phyloP scores from a whole-genome alignment of 1,140 invertebrate genomes.

The Hylaeus volcanicus region DNA sequence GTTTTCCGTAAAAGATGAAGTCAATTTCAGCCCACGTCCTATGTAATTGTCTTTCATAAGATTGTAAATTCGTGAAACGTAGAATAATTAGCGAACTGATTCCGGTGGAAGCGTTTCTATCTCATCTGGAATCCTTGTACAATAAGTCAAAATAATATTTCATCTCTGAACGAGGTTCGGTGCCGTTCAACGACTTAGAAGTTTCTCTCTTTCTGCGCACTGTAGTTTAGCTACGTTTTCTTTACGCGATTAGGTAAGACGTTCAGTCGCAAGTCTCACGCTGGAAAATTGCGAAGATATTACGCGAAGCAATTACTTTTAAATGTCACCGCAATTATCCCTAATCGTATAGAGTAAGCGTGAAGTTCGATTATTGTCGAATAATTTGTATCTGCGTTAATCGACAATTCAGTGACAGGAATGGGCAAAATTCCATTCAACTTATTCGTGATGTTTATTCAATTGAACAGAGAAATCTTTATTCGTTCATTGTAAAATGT shows the following conservation, averaged over 20 bases:
- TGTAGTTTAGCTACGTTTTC: neutral
- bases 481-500: too few species aligned
- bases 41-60: constrained; percentile 11
- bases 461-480: too few species aligned
- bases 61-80: neutral
- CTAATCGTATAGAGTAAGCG: neutral
- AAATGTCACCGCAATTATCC: neutral
- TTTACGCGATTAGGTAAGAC: neutral
- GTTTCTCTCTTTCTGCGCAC: neutral
- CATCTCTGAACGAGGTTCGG: too few species aligned
- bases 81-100: constrained; percentile 51
- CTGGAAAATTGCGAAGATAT: neutral
- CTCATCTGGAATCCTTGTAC: constrained; percentile 39
- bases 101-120: constrained; percentile 55
- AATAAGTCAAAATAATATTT: neutral
- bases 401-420: neutral
- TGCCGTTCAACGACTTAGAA: neutral
- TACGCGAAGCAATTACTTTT: neutral
- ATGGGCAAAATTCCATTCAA: too few species aligned
- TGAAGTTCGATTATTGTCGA: neutral
- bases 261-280: neutral
- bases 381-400: neutral
- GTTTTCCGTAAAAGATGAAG: neutral
- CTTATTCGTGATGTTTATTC: too few species aligned
- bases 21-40: neutral